Base-by-base conservation (phyloP, 2,888 invertebrate species). In the Dioctria linearis region DNA sequence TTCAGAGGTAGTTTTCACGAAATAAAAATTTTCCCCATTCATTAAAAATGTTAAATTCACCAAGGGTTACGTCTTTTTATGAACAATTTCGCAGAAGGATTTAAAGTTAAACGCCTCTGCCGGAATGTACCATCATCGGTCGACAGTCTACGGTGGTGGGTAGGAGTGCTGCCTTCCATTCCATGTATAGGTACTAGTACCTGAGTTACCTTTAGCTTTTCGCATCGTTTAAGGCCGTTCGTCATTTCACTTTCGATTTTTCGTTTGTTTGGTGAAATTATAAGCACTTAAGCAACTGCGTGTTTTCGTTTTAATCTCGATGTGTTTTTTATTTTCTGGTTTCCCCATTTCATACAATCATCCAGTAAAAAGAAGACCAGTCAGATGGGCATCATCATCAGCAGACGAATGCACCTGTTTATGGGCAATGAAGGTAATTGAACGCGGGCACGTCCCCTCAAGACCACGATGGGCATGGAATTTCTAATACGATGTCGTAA, bases 401-500 rank as follows among this genome's bases (percentile, higher is more conserved):
- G 9, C 40, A 6, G 71, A 9, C 11, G 54, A 54, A 49, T 49
- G 46, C 49, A 25, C 46, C 13, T 46, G 67, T 13, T 11, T 2
- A 71, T 71, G 71, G 51, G 25, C 54, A 54, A 39, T 49, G 73
- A 51, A n/a, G 73, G 73, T 57, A 73, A 73, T 73, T 73, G 73
- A 13, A 39, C 57, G 42, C 9, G 43, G 39, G 25, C 11, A 25
- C 51, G 39, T 69, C 39, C 67, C 25, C 13, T 73, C 8, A 54
- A 54, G 73, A 49, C 57, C 57, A 13, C 42, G 73, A 73, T 73
- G 73, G 73, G 57, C 59, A 9, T 43, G 43, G 73, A 73, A 73
- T 73, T 73, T 73, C 73, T 73, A 73, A 59, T 73, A 57, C 73
- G 73, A 73, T 73, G 73, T 73, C 57, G 73, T 73, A 73, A 73